Evolutionary conservation across 2,797 vertebrate genomes (phyloP).

Genomic region (Catostomus latipinnis): DNA sequence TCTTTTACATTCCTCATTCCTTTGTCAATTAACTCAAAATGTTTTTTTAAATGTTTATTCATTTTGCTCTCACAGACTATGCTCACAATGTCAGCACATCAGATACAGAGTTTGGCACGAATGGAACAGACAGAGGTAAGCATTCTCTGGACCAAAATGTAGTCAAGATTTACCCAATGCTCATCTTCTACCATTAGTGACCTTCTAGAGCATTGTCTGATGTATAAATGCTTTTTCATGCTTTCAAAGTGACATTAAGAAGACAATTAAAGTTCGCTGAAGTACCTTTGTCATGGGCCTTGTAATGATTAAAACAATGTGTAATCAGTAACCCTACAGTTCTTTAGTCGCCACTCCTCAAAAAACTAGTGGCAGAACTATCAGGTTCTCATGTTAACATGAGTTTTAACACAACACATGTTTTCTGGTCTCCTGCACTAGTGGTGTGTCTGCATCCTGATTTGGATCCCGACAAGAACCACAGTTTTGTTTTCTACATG

Average conservation of each 20-base stretch:
- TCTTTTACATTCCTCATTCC: not conserved
- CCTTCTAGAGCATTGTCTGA: too few relatives aligned
- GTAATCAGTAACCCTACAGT: not conserved
- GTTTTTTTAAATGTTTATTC: not conserved
- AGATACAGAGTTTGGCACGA: conserved; percentile 81
- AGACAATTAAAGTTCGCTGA: too few relatives aligned
- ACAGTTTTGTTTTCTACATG: conserved; percentile 3
- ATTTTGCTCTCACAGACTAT: conserved; percentile 77
- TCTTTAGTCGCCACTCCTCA: not conserved
- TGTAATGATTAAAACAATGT: too few relatives aligned
- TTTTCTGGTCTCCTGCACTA: conserved; percentile 66
- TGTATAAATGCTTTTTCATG: too few relatives aligned
- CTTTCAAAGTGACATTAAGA: too few relatives aligned
- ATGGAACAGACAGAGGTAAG: conserved; percentile 87
- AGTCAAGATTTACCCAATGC: not conserved
- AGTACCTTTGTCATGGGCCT: too few relatives aligned
- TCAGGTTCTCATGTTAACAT: too few relatives aligned
- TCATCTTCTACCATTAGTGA: too few relatives aligned
- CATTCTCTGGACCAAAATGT: not conserved
- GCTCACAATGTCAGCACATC: conserved; percentile 85
- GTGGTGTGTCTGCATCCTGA: conserved; percentile 87
- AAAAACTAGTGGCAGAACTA: too few relatives aligned
- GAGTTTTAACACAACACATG: too few relatives aligned
- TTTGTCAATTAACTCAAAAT: not conserved
- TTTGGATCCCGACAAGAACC: conserved; percentile 56